These are phyloP conservation scores for Morinoia aosen DNA, from an alignment of 2,888 invertebrate genomes.

Conservation along the genomic window DNA sequence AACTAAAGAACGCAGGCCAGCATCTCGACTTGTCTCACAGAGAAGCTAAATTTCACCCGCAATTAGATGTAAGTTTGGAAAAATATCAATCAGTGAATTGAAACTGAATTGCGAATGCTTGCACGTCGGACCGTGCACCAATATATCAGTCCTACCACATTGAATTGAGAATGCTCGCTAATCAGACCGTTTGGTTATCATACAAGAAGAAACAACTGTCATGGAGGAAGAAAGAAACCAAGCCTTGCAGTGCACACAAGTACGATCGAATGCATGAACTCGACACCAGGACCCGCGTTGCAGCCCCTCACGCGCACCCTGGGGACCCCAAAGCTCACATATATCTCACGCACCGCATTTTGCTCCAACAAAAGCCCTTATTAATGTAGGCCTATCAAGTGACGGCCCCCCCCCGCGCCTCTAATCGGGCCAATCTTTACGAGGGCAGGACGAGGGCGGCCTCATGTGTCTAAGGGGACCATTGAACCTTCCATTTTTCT, in stretches of 20 bases:
- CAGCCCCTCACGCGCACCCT: neutral
- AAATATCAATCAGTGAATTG: neutral
- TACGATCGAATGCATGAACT: neutral
- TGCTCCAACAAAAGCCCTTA: conserved; percentile 41
- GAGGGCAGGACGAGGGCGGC: conserved; percentile 35
- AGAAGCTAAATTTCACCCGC: neutral
- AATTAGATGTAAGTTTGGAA: neutral
- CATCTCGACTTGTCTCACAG: neutral
- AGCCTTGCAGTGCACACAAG: neutral
- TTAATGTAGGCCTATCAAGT: conserved; percentile 49
- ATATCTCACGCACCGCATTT: conserved; percentile 15
- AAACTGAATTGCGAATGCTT: neutral
- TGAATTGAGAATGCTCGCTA: neutral
- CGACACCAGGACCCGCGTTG: neutral
- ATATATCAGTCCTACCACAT: neutral
- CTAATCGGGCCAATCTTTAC: conserved; percentile 32
- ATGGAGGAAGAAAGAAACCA: neutral
- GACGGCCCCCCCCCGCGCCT: neutral
- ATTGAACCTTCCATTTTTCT: conserved; percentile 12
- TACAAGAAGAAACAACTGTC: too few species aligned
- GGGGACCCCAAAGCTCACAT: neutral
- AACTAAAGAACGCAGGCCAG: too few species aligned
- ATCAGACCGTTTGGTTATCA: neutral
- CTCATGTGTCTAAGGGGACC: neutral
- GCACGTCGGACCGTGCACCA: neutral